These are phyloP conservation scores for Helicoverpa zea DNA, from an alignment of 1,140 invertebrate species.

Conservation along the genomic window DNA sequence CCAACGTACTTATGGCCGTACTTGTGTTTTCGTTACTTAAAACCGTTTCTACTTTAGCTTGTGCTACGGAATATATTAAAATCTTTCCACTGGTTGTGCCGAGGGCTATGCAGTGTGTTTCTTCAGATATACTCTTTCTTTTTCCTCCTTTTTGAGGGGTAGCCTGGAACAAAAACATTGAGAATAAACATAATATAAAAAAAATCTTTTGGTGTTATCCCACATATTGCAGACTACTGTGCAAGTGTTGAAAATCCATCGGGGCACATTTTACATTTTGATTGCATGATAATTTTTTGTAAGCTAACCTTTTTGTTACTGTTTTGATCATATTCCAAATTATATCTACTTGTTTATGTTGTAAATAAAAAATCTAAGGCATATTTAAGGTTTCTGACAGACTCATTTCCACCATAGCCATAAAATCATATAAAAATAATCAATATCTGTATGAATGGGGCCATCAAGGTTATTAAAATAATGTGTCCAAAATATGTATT, in stretches of 20 bases:
- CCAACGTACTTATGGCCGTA: slow-evolving; percentile 71
- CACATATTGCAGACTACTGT: too few relatives aligned
- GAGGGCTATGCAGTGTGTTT: slow-evolving; percentile 87
- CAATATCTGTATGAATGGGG: not conserved
- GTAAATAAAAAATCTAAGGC: too few relatives aligned
- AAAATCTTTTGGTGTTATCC: too few relatives aligned
- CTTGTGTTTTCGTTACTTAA: slow-evolving; percentile 62
- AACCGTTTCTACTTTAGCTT: slow-evolving; percentile 87
- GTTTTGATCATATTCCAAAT: too few relatives aligned
- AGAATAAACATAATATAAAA: too few relatives aligned
- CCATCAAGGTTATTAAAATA: slow-evolving; percentile 24
- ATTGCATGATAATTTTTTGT: too few relatives aligned
- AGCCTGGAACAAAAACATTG: slow-evolving; percentile 74
- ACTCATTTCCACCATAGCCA: not conserved
- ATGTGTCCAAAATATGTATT: not conserved
- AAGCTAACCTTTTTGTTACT: too few relatives aligned
- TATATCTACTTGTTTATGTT: too few relatives aligned
- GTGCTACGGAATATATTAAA: slow-evolving; percentile 89
- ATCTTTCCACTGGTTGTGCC: slow-evolving; percentile 90
- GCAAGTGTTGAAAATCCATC: too few relatives aligned
- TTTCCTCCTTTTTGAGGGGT: slow-evolving; percentile 79
- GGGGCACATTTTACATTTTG: too few relatives aligned
- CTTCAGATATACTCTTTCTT: slow-evolving; percentile 74
- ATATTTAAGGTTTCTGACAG: too few relatives aligned
- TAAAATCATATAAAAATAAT: not conserved